Evolutionary conservation across 2,888 invertebrate genomes (phyloP), one percentile per base, ranked within the genome.

Genomic region (Cantharis lateralis): DNA sequence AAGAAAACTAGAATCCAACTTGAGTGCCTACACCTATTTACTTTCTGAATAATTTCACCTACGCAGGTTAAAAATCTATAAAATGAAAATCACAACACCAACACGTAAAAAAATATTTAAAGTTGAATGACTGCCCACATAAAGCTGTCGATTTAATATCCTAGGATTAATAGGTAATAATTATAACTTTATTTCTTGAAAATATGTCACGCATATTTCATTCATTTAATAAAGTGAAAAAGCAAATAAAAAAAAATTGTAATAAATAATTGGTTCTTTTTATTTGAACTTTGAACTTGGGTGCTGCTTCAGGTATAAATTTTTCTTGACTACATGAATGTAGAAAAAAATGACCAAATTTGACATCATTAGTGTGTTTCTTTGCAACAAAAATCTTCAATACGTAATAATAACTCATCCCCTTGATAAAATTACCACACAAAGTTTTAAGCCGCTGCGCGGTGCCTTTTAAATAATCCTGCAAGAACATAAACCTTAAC

Each of bases 21-120:
- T 64, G 20, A 75, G 66, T 18, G 16, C 16, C n/a, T 68, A 68
- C 68, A 32, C 70, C 18, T 48, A 18, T 70, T 61, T 70, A 24
- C 24, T 71, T 66, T 76, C 62, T 76, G 70, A 73, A 63, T 70
- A 15, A 61, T 68, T 13, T 48, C 74, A 70, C 77, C 77, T 48
- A 77, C 77, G 72, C 62, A 70, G 15, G 24, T 64, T 48, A 74
- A 64, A 28, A 62, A 71, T 62, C 63, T 64, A 72, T 70, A 72
- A 71, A 71, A 63, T 62, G 72, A 70, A 78, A 78, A 78, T 72
- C 74, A 75, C 64, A 77, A 77, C 77, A 75, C 78, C 78, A 78
- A 75, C 75, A 73, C 78, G 48, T 68, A 68, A 68, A 74, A 68
- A 77, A 77, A 77, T 77, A 68, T 24, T 77, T 68, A 63, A 74